Base-by-base conservation (phyloP, 2,113 vertebrate species). In the Seriola aureovittata region DNA sequence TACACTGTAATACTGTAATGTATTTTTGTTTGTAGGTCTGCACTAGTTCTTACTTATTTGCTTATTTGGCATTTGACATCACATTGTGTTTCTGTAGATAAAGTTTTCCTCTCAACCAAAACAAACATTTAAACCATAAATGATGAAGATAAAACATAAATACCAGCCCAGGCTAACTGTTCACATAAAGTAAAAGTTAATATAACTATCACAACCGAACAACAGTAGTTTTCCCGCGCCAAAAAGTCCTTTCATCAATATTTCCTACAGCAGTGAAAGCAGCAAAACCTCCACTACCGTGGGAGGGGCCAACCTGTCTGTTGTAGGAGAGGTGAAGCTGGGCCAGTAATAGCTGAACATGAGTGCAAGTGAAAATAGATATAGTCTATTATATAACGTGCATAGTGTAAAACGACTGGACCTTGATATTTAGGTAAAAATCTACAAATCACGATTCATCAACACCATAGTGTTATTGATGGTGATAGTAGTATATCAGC, bases 321-420 rank as follows among this genome's bases (percentile, higher is more conserved):
- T 23, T 80, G 21, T n/a, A 78, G 75, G 62, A 71, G 55, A 90
- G 50, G 52, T 85, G 66, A 82, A 68, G 17, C 46, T 4, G 36
- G 69, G 58, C 12, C 34, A 54, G 36, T 29, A 29, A 29, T 11
- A 13, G 71, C 13, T 34, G n/a, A 77, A 69, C 50, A 34, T 16
- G 10, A 68, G 70, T 9, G 10, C 32, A 78, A 48, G 75, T 64
- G 58, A 52, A 71, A 63, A 75, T 66, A 66, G 7, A 66, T 72
- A 29, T 29, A 29, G 29, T 29, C 46, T 52, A 40, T 72, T 85
- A 44, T 52, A 10, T 62, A 75, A 82, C 23, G 3, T 52, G 50
- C 14, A 44, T 17, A 1, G 16, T 32, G 19, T 52, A 36, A 70
- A 78, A 46, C 1, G 16, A 36, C 59, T 21, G 16, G 17, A 38